Conservation (phyloP, 2,113 vertebrate species). For the Corythoichthys intestinalis region DNA sequence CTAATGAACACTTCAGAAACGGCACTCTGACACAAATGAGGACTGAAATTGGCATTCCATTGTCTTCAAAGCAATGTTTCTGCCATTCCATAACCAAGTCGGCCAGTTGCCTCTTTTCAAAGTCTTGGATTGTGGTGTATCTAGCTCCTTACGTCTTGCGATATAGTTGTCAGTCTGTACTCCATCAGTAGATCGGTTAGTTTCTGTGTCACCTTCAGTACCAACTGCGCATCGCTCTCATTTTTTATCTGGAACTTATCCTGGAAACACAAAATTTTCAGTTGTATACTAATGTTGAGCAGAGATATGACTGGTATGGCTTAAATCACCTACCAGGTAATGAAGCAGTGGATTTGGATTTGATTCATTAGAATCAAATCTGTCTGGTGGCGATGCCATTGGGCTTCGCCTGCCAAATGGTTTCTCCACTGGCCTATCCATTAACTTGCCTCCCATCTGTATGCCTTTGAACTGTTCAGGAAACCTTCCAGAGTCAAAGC, state of each 20-base stretch:
- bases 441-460: slow-evolving; percentile 24
- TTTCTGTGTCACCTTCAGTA: slow-evolving; percentile 78
- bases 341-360: slow-evolving; percentile 51
- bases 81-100: background rate
- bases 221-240: slow-evolving; percentile 74
- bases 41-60: background rate
- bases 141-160: slow-evolving; percentile 56
- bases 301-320: background rate
- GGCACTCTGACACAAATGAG: too few species aligned
- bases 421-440: slow-evolving; percentile 38
- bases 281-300: background rate
- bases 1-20: too few species aligned
- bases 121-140: background rate
- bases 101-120: background rate
- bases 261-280: slow-evolving; percentile 42
- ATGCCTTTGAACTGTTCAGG: slow-evolving; percentile 33
- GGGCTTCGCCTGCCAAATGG: slow-evolving; percentile 35
- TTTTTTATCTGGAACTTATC: slow-evolving; percentile 75
- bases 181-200: slow-evolving; percentile 78
- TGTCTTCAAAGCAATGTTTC: background rate
- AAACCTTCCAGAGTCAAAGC: slow-evolving; percentile 30
- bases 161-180: slow-evolving; percentile 71
- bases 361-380: slow-evolving; percentile 36
- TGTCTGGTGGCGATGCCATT: slow-evolving; percentile 39
- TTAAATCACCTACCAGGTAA: slow-evolving; percentile 61